Evolutionary conservation across 2,888 invertebrate genomes (phyloP).

Genomic region (Philereme vetulata): DNA sequence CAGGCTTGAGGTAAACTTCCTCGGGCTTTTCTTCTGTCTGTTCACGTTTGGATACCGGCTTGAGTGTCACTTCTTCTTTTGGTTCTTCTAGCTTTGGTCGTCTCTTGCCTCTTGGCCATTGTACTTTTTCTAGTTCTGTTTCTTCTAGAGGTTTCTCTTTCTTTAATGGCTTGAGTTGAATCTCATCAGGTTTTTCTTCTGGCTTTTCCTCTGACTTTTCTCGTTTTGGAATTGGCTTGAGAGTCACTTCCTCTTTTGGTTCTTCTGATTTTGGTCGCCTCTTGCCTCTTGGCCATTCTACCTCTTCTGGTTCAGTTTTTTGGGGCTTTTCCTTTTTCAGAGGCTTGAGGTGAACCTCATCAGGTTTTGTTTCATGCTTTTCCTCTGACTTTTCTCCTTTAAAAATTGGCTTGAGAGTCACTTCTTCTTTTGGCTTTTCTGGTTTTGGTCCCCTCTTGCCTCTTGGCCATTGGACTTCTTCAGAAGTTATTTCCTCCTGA

Average conservation of each 20-base stretch:
- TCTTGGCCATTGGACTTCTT: slow-evolving; percentile 48
- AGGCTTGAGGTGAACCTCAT: slow-evolving; percentile 51
- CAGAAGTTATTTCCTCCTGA: slow-evolving; percentile 62
- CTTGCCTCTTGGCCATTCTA: slow-evolving; percentile 15
- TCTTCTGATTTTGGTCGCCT: slow-evolving; percentile 32
- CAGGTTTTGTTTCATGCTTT: slow-evolving; percentile 45
- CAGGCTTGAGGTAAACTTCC: slow-evolving; percentile 5
- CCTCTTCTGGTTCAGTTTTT: slow-evolving; percentile 52
- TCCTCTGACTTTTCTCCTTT: slow-evolving; percentile 61
- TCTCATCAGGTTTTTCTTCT: slow-evolving; percentile 56
- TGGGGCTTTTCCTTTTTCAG: slow-evolving; percentile 44
- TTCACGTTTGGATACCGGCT: slow-evolving; percentile 53
- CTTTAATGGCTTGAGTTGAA: slow-evolving; percentile 47
- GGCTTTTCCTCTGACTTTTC: slow-evolving; percentile 55
- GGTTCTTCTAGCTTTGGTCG: slow-evolving; percentile 52
- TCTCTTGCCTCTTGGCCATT: slow-evolving; percentile 56
- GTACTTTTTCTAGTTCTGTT: slow-evolving; percentile 39
- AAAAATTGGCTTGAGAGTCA: slow-evolving; percentile 59
- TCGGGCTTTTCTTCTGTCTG: slow-evolving; percentile 20
- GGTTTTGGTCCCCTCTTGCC: slow-evolving; percentile 44
- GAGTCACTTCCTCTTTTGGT: slow-evolving; percentile 54
- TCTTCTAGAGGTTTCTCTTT: slow-evolving; percentile 44
- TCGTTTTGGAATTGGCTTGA: slow-evolving; percentile 32
- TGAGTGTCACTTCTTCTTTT: slow-evolving; percentile 45
- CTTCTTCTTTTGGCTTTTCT: slow-evolving; percentile 61